phyloP scores from a whole-genome alignment of 92 coral and sea anemone genomes.

The Epizoanthus ramosus region DNA sequence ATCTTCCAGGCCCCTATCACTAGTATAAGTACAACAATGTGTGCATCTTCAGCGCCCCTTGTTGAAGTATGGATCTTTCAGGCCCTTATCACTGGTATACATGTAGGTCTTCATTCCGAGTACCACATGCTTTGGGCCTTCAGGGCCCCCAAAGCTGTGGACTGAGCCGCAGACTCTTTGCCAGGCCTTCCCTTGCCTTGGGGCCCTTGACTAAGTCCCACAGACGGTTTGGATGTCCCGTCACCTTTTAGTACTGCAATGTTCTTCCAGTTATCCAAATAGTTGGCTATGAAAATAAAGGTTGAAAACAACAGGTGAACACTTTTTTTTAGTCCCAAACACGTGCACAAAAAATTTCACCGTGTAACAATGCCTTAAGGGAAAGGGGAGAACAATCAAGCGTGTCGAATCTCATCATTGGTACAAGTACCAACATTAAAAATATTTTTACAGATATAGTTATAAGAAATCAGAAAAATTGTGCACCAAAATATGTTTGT shows the following conservation, averaged over 20 bases:
- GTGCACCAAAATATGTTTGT: too few species aligned
- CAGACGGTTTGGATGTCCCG: conserved; percentile 69
- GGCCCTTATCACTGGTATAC: background rate
- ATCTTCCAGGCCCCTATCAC: too few species aligned
- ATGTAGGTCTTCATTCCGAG: conserved; percentile 5
- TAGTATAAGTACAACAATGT: background rate
- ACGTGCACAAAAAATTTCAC: too few species aligned
- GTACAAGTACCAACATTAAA: too few species aligned
- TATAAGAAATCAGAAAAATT: too few species aligned
- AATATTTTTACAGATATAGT: too few species aligned
- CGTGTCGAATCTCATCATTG: too few species aligned
- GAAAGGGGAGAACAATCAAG: too few species aligned
- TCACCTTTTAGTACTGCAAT: conserved; percentile 93
- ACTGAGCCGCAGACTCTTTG: conserved; percentile 19
- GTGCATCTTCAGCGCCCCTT: background rate
- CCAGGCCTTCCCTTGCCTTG: conserved; percentile 28
- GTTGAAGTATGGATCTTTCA: background rate
- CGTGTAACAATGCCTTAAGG: too few species aligned
- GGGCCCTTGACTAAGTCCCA: conserved; percentile 27
- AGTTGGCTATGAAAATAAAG: conserved; percentile 74
- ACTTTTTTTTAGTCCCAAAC: too few species aligned
- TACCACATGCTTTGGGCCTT: conserved; percentile 35
- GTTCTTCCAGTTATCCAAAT: conserved; percentile 94
- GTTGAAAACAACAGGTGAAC: background rate
- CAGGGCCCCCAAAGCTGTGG: conserved; percentile 43